These are phyloP conservation scores for Muscina levida DNA, from an alignment of 2,888 invertebrate species.

Conservation along the genomic window DNA sequence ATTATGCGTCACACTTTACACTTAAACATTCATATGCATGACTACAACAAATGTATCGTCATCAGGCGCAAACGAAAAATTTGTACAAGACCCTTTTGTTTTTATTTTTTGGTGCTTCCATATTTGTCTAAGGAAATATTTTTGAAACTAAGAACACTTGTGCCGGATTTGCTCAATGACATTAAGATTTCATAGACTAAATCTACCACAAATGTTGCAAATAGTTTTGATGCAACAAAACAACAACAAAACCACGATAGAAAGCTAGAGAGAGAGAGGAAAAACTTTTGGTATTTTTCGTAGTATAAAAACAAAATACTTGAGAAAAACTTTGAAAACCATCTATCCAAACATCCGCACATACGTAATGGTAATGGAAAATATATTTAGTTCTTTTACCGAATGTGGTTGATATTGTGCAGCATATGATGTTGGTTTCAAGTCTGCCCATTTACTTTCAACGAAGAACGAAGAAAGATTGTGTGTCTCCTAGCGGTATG, in stretches of 20 bases:
- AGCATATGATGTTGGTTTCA: conserved; percentile 52
- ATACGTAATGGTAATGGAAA: conserved; percentile 58
- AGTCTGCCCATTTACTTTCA: conserved; percentile 56
- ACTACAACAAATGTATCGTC: conserved; percentile 36
- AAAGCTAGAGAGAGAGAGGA: background rate
- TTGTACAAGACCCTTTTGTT: background rate
- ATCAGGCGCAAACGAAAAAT: conserved; percentile 46
- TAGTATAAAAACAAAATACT: conserved; percentile 36
- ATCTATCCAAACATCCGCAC: background rate
- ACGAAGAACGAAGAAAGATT: conserved; percentile 35
- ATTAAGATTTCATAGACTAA: conserved; percentile 60
- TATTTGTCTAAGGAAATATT: conserved; percentile 39
- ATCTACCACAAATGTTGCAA: conserved; percentile 63
- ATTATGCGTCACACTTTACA: conserved; percentile 10
- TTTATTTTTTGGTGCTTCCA: background rate
- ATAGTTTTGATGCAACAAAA: conserved; percentile 61
- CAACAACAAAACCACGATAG: conserved; percentile 25
- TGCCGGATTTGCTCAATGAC: conserved; percentile 47
- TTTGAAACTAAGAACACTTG: conserved; percentile 55
- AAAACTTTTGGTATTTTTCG: conserved; percentile 17
- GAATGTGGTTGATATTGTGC: conserved; percentile 28
- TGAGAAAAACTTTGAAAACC: conserved; percentile 48
- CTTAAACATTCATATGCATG: conserved; percentile 40
- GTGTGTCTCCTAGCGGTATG: conserved; percentile 45
- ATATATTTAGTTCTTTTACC: conserved; percentile 50